Evolutionary conservation across 1,140 invertebrate genomes (phyloP).

Genomic region (Conopomorpha cramerella): DNA sequence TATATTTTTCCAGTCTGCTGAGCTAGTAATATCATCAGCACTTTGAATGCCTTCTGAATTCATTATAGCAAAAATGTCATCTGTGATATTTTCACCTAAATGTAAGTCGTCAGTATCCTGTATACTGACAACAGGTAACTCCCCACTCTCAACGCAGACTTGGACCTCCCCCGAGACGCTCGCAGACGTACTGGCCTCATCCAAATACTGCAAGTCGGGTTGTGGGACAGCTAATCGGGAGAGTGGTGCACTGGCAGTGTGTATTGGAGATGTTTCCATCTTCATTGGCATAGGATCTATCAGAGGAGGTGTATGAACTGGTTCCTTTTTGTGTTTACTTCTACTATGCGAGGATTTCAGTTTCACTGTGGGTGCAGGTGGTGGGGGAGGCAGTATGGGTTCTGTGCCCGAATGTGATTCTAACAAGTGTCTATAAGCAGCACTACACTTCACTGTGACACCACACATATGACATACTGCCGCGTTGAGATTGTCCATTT

Average conservation of each 20-base stretch:
- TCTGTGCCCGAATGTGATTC: constrained; percentile 34
- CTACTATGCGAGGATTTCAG: constrained; percentile 18
- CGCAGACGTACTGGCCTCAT: constrained; percentile 37
- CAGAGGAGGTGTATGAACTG: constrained; percentile 27
- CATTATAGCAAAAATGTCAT: constrained; percentile 56
- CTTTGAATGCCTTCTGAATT: constrained; percentile 53
- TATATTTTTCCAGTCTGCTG: constrained; percentile 52
- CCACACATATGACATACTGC: constrained; percentile 69
- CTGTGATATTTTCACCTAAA: constrained; percentile 46
- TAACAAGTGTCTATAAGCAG: constrained; percentile 62
- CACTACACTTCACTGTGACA: constrained; percentile 67
- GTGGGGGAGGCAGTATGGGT: constrained; percentile 35
- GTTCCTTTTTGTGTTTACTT: constrained; percentile 44
- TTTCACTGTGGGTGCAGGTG: constrained; percentile 35
- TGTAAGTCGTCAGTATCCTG: constrained; percentile 47
- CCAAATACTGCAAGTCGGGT: constrained; percentile 45
- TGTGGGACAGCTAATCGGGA: constrained; percentile 40
- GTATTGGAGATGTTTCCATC: constrained; percentile 36
- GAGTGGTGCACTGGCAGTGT: constrained; percentile 30
- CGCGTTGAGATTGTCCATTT: constrained; percentile 66
- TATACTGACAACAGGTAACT: constrained; percentile 54
- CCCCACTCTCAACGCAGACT: constrained; percentile 44
- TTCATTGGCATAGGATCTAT: constrained; percentile 28
- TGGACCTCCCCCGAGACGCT: constrained; percentile 39
- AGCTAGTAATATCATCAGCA: constrained; percentile 45